Base-by-base conservation (phyloP, 2,797 vertebrate genomes). In the Mycteria americana region DNA sequence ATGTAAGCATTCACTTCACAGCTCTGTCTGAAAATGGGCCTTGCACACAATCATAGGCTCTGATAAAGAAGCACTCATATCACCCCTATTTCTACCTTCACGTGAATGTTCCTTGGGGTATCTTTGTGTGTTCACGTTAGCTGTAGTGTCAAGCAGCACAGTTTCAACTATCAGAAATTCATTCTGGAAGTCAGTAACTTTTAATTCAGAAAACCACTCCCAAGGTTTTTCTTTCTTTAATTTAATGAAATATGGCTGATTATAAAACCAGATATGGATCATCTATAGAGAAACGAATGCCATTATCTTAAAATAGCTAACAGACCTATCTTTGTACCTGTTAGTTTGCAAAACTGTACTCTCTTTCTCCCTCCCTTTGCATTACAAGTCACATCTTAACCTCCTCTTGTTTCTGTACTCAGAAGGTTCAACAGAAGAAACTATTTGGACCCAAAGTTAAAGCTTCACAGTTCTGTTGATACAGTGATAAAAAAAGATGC, bases 61-160 rank as follows among this genome's bases (percentile, higher is more conserved):
- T 39, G 15, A 19, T 14, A 27, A 70, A 59, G 45, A 5, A n/a
- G 27, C 33, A 13, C 25, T 70, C 7, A 0, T 5, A 18, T 33
- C 11, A 6, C 16, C 13, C 39, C 6, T 7, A 3, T 19, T 65
- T 45, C 64, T 56, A 4, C 24, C 21, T 46, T 48, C 1, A 2
- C 2, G 0, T 4, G 13, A 22, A 16, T 0, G 3, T 3, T 53
- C 57, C 28, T 30, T 7, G 9, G 14, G 3, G 1, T 15, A 8
- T 27, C 69, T 21, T 11, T 17, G 18, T 43, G 31, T 33, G 45
- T 31, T 15, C n/a, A 12, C 6, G 0, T 25, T 4, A n/a, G 39
- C 57, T 59, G 39, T 1, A 7, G 12, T 18, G 41, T 16, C 16
- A 39, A 43, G 22, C n/a, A 43, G n/a, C 24, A 56, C 12, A 8